phyloP scores from a whole-genome alignment of 2,888 invertebrate genomes.

The Ormyrus nitidulus region DNA sequence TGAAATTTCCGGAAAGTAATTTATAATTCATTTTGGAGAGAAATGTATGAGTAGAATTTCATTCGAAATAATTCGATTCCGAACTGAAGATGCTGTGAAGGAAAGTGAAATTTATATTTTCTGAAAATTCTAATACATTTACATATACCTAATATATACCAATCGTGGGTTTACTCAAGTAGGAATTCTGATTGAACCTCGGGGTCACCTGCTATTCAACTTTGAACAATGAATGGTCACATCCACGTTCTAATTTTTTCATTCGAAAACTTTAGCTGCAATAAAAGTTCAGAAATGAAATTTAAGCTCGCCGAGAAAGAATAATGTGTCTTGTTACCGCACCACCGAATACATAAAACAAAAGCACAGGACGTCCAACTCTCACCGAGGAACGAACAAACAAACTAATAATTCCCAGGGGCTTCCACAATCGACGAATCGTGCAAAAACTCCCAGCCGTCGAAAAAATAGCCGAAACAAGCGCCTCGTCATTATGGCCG shows the following conservation, averaged over 20 bases:
- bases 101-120: constrained; percentile 36
- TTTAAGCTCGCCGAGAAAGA: neutral
- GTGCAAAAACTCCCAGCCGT: neutral
- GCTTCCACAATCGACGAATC: neutral
- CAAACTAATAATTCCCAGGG: constrained; percentile 27
- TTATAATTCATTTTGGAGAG: constrained; percentile 36
- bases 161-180: too few relatives aligned
- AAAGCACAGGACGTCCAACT: neutral
- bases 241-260: too few relatives aligned
- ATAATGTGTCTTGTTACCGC: neutral
- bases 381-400: neutral
- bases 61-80: constrained; percentile 45
- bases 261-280: neutral
- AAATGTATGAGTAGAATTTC: constrained; percentile 38
- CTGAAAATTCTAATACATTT: neutral
- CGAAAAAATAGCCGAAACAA: neutral
- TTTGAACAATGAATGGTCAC: too few relatives aligned
- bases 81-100: neutral
- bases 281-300: neutral
- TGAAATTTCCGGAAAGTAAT: constrained; percentile 5
- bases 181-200: too few relatives aligned
- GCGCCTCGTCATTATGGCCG: neutral
- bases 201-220: too few relatives aligned
- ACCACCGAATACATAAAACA: neutral
- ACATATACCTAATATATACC: too few relatives aligned